Evolutionary conservation across 2,888 invertebrate species (phyloP), one percentile per base, ranked within the genome.

Genomic region (Nezara viridula): DNA sequence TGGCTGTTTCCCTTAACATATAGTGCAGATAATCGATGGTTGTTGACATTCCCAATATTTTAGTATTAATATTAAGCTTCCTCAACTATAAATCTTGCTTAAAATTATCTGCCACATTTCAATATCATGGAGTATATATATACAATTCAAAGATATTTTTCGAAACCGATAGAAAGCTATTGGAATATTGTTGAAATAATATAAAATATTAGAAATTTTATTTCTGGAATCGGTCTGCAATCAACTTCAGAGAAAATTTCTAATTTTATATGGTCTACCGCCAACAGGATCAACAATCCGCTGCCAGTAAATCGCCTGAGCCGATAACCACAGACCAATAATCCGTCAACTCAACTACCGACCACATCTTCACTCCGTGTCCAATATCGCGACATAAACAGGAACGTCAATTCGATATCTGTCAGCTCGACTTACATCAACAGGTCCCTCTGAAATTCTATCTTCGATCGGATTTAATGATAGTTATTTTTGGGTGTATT

Each of bases 251-350:
- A 60, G 60, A 27, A 60, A 27, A 60, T 55, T 12, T 7, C n/a
- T 27, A 27, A 60, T 27, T 0, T 14, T 9, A 12, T 60, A 14
- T 27, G 60, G 27, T 14, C 27, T 16, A 14, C 14, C 32, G 37
- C 7, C 19, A 27, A 37, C 21, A 73, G 19, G 32, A 73, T 37
- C 16, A 19, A 73, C 16, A 32, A 66, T 66, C 37, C 21, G 27
- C 27, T n/a, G 60, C 60, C 27, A 60, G 60, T 60, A 60, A 60
- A 60, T 60, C 60, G 60, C 60, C 60, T 60, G 60, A 60, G 32
- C 66, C 32, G 16, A 73, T 73, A 73, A 37, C 66, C 66, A 37
- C 66, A 37, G 19, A 73, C 66, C 66, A 73, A 32, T 37, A 73
- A 73, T 73, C 37, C 32, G 66, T 21, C 37, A 37, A 73, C 66